These are phyloP conservation scores for Lithophane socia DNA, from an alignment of 2,888 invertebrate species.

Conservation along the genomic window DNA sequence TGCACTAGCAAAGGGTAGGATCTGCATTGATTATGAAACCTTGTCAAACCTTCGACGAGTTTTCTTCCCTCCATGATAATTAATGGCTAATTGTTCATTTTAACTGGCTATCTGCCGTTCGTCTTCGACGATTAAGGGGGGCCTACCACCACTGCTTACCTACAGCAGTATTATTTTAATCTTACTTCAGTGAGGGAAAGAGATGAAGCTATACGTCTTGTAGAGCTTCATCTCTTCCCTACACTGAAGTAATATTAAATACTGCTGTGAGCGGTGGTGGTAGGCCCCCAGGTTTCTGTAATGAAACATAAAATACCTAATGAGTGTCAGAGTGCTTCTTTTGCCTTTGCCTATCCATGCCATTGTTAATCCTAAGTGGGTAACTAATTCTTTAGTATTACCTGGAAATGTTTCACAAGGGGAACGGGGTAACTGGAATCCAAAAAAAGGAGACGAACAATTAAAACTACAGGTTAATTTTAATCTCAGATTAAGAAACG, in stretches of 20 bases:
- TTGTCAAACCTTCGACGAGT: background rate
- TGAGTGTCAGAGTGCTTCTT: background rate
- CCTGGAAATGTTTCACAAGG: background rate
- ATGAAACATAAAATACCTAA: background rate
- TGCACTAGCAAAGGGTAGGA: too few species aligned
- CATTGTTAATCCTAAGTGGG: background rate
- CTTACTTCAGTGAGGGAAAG: too few species aligned
- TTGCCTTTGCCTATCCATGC: background rate
- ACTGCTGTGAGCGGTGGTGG: too few species aligned
- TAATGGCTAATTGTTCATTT: too few species aligned
- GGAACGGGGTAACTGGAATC: background rate
- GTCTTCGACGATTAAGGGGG: too few species aligned
- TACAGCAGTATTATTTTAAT: too few species aligned
- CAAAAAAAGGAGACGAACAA: background rate
- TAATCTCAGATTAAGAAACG: constrained; percentile 32
- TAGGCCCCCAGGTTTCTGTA: background rate
- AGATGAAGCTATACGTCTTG: too few species aligned
- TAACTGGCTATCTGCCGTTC: too few species aligned
- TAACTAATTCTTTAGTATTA: background rate
- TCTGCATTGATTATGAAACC: background rate
- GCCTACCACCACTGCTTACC: too few species aligned
- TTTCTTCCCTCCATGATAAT: background rate
- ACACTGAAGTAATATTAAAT: too few species aligned
- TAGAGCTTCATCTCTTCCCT: too few species aligned
- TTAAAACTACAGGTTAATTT: constrained; percentile 2